These are phyloP conservation scores for Sesamia nonagrioides DNA, from an alignment of 1,140 invertebrate species.

Conservation along the genomic window DNA sequence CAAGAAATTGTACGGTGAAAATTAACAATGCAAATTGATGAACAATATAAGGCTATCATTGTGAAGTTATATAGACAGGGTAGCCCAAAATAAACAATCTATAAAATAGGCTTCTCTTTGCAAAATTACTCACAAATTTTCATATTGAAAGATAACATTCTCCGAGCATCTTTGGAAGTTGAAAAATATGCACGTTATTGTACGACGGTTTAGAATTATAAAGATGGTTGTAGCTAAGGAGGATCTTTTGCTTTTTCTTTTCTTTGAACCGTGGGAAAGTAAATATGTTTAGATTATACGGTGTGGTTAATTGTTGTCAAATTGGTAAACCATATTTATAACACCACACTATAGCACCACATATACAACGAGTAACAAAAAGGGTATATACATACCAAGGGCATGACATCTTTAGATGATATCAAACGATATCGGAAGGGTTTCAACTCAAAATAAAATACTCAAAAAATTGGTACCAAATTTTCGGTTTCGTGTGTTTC, in stretches of 20 bases:
- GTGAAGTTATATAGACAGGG: slow-evolving; percentile 32
- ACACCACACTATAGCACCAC: too few species aligned
- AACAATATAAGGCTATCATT: slow-evolving; percentile 61
- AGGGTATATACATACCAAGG: too few species aligned
- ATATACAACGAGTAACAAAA: too few species aligned
- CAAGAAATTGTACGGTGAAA: slow-evolving; percentile 46
- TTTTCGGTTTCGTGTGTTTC: too few species aligned
- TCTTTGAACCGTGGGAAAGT: slow-evolving; percentile 2
- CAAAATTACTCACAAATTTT: slow-evolving; percentile 50
- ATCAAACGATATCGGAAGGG: too few species aligned
- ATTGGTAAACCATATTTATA: too few species aligned
- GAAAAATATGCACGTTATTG: slow-evolving; percentile 36
- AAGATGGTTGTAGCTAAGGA: slow-evolving; percentile 7
- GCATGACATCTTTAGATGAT: too few species aligned
- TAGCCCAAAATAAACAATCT: slow-evolving; percentile 55
- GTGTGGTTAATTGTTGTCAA: too few species aligned
- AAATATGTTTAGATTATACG: neutral
- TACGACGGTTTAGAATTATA: slow-evolving; percentile 13
- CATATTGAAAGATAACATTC: slow-evolving; percentile 54
- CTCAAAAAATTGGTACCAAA: too few species aligned
- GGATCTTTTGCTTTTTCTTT: neutral
- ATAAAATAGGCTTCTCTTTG: slow-evolving; percentile 48
- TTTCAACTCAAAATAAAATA: too few species aligned
- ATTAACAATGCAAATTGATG: slow-evolving; percentile 58
- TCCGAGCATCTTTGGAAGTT: slow-evolving; percentile 22